phyloP scores from a whole-genome alignment of 2,888 invertebrate genomes.

The Malacosoma neustria region DNA sequence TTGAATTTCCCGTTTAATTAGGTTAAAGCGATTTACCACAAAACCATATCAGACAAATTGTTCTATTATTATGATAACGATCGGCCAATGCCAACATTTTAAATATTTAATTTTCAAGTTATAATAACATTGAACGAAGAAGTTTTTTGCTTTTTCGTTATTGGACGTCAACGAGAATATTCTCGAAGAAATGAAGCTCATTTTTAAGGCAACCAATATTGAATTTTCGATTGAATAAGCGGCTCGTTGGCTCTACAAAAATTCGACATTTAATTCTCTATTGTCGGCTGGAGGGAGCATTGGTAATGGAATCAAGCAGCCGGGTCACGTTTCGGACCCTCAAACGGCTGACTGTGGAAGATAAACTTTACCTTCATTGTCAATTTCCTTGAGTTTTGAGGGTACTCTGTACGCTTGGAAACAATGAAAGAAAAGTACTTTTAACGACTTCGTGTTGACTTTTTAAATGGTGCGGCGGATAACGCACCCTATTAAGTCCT shows the following conservation, averaged over 20 bases:
- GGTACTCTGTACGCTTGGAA: slow-evolving; percentile 49
- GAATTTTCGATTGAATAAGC: slow-evolving; percentile 54
- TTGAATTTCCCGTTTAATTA: not conserved
- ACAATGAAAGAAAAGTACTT: slow-evolving; percentile 66
- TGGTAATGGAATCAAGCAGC: slow-evolving; percentile 55
- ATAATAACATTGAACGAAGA: not conserved
- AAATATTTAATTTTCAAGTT: not conserved
- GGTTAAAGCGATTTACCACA: not conserved
- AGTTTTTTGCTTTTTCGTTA: slow-evolving; percentile 2
- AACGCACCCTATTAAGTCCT: slow-evolving; percentile 28
- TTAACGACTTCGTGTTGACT: slow-evolving; percentile 52
- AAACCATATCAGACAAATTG: not conserved
- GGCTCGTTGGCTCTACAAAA: slow-evolving; percentile 46
- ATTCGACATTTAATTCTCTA: slow-evolving; percentile 57
- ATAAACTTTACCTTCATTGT: slow-evolving; percentile 71
- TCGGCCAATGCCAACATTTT: not conserved
- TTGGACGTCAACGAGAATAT: slow-evolving; percentile 11
- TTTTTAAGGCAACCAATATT: slow-evolving; percentile 33
- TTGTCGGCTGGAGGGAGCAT: slow-evolving; percentile 35
- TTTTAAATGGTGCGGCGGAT: slow-evolving; percentile 49
- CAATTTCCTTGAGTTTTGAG: slow-evolving; percentile 64
- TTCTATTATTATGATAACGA: not conserved
- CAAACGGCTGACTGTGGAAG: slow-evolving; percentile 63
- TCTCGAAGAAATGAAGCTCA: slow-evolving; percentile 23
- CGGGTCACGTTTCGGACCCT: slow-evolving; percentile 60